Evolutionary conservation across 1,140 invertebrate genomes (phyloP).

Genomic region (Lordiphosa mommai): DNA sequence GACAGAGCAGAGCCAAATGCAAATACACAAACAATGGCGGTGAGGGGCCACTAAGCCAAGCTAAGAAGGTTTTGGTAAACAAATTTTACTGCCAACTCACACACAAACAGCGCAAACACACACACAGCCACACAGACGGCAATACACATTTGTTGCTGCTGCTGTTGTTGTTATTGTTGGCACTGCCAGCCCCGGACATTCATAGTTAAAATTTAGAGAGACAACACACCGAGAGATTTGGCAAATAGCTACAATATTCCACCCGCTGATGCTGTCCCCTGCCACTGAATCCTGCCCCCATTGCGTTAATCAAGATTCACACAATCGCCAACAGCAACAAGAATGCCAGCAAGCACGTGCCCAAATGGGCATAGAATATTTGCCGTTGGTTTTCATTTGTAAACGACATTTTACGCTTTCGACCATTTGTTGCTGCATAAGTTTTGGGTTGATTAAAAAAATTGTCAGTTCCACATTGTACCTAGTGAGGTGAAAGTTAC

Average conservation of each 20-base stretch:
- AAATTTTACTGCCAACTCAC: conserved; percentile 58
- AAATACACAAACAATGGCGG: conserved; percentile 74
- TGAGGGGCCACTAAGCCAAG: conserved; percentile 74
- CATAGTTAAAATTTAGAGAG: conserved; percentile 76
- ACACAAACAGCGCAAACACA: conserved; percentile 32
- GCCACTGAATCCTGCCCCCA: conserved; percentile 8
- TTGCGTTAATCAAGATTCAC: conserved; percentile 73
- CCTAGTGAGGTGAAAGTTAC: background rate
- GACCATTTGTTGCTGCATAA: conserved; percentile 32
- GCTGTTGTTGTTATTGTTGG: conserved; percentile 20
- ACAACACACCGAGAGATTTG: conserved; percentile 71
- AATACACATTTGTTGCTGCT: conserved; percentile 5
- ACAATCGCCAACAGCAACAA: conserved; percentile 50
- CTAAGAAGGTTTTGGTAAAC: conserved; percentile 77
- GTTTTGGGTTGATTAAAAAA: conserved; percentile 49
- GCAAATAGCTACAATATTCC: conserved; percentile 59
- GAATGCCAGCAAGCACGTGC: conserved; percentile 49
- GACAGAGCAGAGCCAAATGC: conserved; percentile 49
- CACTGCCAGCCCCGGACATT: conserved; percentile 52
- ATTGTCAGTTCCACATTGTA: conserved; percentile 35
- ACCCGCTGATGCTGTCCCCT: conserved; percentile 17
- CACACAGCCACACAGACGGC: conserved; percentile 17
- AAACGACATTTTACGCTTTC: conserved; percentile 34
- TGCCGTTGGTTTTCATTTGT: conserved; percentile 37
- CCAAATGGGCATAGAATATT: conserved; percentile 59